Conservation (phyloP, 2,113 vertebrate species). For the Prolemur simus region DNA sequence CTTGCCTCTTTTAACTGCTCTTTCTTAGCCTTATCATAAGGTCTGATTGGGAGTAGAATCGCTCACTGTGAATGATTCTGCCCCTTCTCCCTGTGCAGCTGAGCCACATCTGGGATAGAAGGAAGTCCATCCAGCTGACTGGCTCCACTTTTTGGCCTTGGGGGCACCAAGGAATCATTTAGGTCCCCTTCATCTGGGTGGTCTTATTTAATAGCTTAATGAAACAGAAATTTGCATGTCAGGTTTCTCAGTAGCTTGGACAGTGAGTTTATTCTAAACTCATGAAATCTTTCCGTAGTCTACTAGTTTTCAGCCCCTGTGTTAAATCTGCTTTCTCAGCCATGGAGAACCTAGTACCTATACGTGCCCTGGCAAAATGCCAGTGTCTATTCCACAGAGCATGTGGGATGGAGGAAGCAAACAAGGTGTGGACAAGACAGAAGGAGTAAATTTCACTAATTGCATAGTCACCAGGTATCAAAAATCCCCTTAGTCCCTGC, state of each 20-base stretch:
- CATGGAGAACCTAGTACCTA: background rate
- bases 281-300: background rate
- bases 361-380: background rate
- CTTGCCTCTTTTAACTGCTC: background rate
- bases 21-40: background rate
- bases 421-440: background rate
- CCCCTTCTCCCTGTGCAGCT: background rate
- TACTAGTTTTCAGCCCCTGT: background rate
- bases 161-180: background rate
- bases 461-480: background rate
- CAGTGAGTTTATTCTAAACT: background rate
- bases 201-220: background rate
- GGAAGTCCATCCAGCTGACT: background rate
- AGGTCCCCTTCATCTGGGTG: background rate
- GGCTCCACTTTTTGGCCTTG: background rate
- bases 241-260: background rate
- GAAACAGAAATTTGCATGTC: background rate
- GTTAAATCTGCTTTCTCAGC: background rate
- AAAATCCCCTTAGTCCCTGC: background rate
- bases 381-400: background rate
- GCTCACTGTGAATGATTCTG: background rate
- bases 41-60: background rate
- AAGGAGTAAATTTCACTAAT: background rate
- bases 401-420: background rate
- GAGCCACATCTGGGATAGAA: background rate